Evolutionary conservation across 2,113 vertebrate genomes (phyloP).

Genomic region (Typhlomys cinereus): DNA sequence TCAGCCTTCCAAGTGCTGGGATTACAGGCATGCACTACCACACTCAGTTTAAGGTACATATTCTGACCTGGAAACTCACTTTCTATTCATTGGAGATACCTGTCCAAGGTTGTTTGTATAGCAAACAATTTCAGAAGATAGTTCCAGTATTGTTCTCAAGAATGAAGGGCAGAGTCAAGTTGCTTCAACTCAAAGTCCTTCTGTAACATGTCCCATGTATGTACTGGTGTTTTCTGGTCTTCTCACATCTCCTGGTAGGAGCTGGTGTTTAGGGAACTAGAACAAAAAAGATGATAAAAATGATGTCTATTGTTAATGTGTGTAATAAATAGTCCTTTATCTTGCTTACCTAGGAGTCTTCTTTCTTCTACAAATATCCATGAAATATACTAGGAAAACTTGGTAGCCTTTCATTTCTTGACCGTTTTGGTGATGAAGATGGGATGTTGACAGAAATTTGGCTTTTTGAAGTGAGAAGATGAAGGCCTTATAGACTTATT

Average conservation of each 20-base stretch:
- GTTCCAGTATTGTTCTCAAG: background rate
- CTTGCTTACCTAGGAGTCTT: background rate
- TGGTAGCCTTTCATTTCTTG: background rate
- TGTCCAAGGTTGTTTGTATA: background rate
- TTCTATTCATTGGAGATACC: background rate
- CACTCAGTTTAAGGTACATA: background rate
- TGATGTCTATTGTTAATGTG: background rate
- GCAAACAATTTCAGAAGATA: background rate
- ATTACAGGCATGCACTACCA: background rate
- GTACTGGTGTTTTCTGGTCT: background rate
- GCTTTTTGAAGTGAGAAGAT: conserved; percentile 14
- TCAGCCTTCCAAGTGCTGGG: background rate
- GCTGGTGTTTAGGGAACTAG: background rate
- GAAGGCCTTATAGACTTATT: background rate
- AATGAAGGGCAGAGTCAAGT: background rate
- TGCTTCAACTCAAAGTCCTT: background rate
- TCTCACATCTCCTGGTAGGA: conserved; percentile 10
- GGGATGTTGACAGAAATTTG: background rate
- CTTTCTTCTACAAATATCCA: background rate
- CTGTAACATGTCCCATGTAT: background rate
- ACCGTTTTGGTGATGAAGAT: conserved; percentile 29
- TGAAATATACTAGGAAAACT: background rate
- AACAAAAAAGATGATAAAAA: background rate
- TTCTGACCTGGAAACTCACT: background rate
- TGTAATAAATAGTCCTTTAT: background rate